A percentile compares a stretch with the other conserved stretches of the same genome.
Evolutionary conservation across 1,140 invertebrate species (phyloP).

Genomic region (Apis laboriosa): DNA sequence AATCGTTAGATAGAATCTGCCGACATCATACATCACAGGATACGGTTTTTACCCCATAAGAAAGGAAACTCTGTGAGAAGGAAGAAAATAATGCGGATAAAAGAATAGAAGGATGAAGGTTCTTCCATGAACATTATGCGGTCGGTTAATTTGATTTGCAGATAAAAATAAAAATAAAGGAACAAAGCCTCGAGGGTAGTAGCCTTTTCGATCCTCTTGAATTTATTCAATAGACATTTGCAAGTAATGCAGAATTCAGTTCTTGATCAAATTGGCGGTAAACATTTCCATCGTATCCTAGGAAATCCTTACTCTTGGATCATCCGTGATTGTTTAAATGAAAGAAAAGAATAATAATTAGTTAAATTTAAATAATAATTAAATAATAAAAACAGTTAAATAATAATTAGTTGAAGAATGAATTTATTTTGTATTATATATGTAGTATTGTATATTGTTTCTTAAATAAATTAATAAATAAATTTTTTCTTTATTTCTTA

Average conservation of each 20-base stretch:
- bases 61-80: neutral
- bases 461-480: no score
- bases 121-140: conserved; percentile 2
- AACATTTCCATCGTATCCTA: conserved; percentile 1
- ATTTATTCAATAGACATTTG: conserved; percentile 29
- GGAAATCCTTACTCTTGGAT: neutral
- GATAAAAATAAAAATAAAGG: conserved; percentile 29
- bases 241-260: conserved; percentile 9
- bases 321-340: neutral
- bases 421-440: neutral
- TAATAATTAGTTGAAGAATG: neutral
- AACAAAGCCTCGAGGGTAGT: neutral
- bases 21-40: conserved; percentile 3
- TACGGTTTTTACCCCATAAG: neutral
- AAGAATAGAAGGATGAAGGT: neutral
- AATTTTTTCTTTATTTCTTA: neutral
- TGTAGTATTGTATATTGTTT: no score
- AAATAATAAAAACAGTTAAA: no score
- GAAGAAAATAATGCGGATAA: conserved; percentile 2
- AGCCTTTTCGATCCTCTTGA: conserved; percentile 2
- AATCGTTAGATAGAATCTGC: conserved; percentile 5
- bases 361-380: no score
- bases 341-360: neutral
- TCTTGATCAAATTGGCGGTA: neutral
- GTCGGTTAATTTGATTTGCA: conserved; percentile 32